Conservation (phyloP, 2,113 vertebrate species). For the Uria aalge region DNA sequence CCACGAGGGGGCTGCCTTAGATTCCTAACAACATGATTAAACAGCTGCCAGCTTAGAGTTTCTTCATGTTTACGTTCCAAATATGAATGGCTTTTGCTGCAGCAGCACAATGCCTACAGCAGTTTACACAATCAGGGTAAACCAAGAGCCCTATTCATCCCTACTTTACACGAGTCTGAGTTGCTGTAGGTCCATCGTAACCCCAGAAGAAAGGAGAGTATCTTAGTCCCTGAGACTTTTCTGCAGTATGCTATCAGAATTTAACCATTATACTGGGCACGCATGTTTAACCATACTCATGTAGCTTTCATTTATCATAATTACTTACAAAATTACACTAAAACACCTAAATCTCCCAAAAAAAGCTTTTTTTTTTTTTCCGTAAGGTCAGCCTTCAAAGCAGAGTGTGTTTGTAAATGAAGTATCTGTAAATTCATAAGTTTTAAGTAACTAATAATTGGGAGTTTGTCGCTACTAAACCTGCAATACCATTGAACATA, state of each 20-base stretch:
- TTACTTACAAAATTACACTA: background rate
- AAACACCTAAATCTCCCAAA: background rate
- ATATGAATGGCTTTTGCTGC: background rate
- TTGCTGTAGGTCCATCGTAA: fast-evolving
- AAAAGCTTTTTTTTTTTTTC: background rate
- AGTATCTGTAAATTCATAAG: background rate
- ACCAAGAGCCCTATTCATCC: background rate
- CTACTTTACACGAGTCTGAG: fast-evolving
- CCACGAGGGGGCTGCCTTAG: constrained; percentile 21
- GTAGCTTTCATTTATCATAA: background rate
- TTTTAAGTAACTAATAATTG: background rate
- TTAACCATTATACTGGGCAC: background rate
- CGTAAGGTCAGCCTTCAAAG: background rate
- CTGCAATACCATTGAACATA: background rate
- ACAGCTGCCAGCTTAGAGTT: too few relatives aligned
- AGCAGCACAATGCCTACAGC: background rate
- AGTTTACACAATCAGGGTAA: background rate
- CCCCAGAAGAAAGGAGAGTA: background rate
- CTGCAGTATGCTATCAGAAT: background rate
- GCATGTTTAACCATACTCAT: background rate
- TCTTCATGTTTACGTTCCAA: background rate
- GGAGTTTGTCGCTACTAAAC: background rate
- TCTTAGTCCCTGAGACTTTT: background rate
- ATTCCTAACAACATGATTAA: background rate
- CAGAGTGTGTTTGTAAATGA: background rate